These are phyloP conservation scores for Cyanoramphus novaezelandiae DNA, from an alignment of 2,113 vertebrate species.

Conservation along the genomic window DNA sequence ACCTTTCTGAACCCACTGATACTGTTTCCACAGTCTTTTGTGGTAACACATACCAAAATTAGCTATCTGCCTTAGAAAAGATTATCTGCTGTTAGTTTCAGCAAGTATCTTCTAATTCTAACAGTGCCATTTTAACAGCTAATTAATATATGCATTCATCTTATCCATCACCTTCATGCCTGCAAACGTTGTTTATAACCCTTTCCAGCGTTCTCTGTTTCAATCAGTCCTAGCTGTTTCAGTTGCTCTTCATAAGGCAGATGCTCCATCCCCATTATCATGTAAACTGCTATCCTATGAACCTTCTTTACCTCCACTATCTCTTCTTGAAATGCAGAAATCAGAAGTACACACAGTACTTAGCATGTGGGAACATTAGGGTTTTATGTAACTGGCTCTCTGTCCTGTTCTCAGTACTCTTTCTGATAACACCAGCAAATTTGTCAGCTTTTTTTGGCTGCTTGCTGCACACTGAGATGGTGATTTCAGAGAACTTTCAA, in stretches of 20 bases:
- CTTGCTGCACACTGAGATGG: not conserved
- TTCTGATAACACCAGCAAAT: not conserved
- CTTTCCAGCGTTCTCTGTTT: not conserved
- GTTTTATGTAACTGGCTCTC: not conserved
- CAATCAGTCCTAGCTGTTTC: not conserved
- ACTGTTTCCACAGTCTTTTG: not conserved
- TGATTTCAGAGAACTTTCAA: not conserved
- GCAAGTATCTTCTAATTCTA: not conserved
- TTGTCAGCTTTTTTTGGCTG: not conserved
- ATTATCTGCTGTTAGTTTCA: not conserved
- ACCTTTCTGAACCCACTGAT: not conserved
- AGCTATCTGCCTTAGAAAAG: not conserved
- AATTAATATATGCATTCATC: not conserved
- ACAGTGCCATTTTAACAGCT: not conserved
- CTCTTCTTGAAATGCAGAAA: not conserved
- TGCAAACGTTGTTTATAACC: not conserved
- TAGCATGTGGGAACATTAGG: not conserved
- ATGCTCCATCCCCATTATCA: not conserved
- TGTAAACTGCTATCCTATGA: not conserved
- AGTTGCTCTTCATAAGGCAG: not conserved
- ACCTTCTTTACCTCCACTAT: not conserved
- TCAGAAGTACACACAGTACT: not conserved
- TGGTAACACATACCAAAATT: not conserved
- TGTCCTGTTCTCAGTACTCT: not conserved
- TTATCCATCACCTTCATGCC: not conserved